Evolutionary conservation across 2,797 vertebrate genomes (phyloP).

Genomic region (Pantherophis vulpinus): DNA sequence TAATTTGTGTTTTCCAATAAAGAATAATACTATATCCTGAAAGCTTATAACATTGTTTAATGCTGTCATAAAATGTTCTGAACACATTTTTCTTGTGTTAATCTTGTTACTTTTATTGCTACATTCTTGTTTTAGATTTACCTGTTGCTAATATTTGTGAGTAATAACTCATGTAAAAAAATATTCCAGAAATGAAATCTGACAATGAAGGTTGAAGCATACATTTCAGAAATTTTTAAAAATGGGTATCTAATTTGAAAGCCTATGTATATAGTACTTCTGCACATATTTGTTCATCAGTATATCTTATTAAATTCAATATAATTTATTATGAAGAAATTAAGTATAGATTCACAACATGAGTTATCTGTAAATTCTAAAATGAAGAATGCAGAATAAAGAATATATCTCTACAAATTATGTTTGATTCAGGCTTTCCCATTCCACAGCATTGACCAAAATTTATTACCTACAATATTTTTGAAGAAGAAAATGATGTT

Average conservation of each 20-base stretch:
- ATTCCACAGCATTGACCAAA: not conserved
- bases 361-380: not conserved
- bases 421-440: not conserved
- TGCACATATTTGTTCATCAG: not conserved
- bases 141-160: not conserved
- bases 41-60: not conserved
- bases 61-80: not conserved
- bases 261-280: not conserved
- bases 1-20: not conserved
- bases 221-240: not conserved
- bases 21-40: not conserved
- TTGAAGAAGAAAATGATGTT: not conserved
- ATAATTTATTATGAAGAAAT: not conserved
- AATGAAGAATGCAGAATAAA: not conserved
- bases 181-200: not conserved
- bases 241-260: not conserved
- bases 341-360: not conserved
- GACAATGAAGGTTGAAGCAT: not conserved
- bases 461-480: not conserved
- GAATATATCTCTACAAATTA: not conserved
- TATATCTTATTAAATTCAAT: not conserved
- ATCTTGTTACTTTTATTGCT: not conserved
- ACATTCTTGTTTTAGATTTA: not conserved
- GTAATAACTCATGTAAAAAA: not conserved
- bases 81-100: not conserved